Percentiles rank a stretch among this genome's conserved stretches.
Conservation (phyloP, 2,888 invertebrate species). For the Cantharis rustica region DNA sequence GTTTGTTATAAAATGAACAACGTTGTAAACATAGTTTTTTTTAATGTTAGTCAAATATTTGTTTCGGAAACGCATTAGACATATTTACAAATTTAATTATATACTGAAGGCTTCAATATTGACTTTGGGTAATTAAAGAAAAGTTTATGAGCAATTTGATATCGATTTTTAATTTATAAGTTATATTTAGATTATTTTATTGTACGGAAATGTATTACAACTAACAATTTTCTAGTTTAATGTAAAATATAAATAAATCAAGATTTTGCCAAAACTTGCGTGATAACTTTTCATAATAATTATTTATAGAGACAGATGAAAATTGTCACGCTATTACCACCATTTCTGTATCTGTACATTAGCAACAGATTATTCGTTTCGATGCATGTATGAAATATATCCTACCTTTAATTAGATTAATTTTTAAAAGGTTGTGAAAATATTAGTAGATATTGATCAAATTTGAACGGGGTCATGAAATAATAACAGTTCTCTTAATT, state of each 20-base stretch:
- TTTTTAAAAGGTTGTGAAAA: neutral
- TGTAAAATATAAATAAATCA: neutral
- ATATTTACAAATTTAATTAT: neutral
- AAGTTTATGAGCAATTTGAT: neutral
- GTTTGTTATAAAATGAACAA: too few relatives aligned
- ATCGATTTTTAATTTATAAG: neutral
- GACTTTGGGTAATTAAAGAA: neutral
- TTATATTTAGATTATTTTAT: neutral
- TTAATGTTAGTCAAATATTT: neutral
- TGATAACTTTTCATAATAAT: neutral
- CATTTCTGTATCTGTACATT: neutral
- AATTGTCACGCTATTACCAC: neutral
- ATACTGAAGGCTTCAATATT: neutral
- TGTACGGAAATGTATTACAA: neutral
- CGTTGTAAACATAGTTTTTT: neutral
- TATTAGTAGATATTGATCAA: neutral
- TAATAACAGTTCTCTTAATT: neutral
- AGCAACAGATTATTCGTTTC: neutral
- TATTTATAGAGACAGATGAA: neutral
- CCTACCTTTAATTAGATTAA: neutral
- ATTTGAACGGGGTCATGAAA: neutral
- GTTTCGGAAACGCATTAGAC: neutral
- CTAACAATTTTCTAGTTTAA: neutral
- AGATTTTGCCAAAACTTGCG: neutral
- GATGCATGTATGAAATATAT: neutral